Base-by-base conservation (phyloP, 2,888 invertebrate genomes). In the Rutpela maculata region DNA sequence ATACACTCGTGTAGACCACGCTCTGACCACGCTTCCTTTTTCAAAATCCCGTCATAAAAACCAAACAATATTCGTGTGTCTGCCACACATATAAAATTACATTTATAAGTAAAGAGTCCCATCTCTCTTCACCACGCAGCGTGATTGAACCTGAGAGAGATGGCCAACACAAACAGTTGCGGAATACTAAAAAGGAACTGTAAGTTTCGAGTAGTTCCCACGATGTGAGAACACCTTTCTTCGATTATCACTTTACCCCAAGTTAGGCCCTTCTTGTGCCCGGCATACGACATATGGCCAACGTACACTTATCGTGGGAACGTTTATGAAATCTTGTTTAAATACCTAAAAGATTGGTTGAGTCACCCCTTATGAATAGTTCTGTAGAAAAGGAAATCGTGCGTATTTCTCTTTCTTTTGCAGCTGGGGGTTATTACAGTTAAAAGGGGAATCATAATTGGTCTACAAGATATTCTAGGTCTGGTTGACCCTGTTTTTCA, bases 201-300 rank as follows among this genome's bases (percentile, higher is more conserved):
- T 70, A 76, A 75, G 73, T 68, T 77, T 71, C 72, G 71, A 74
- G 60, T 77, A 56, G 75, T 86, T 86, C 86, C 84, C 86, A 86
- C 86, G 86, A 81, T 82, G 74, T 73, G 76, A 74, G 78, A 83
- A 84, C 86, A 86, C 85, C 86, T 86, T 86, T 85, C 85, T 79
- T 84, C 84, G 84, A 84, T 85, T 85, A 85, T 85, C 85, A 80
- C 83, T 82, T 84, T 81, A 81, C 82, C 83, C 84, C 79, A 79
- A 79, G 80, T 76, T 78, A 67, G 74, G 80, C 78, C 83, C 81
- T 82, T 79, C 83, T 84, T 85, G 83, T 84, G 84, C 83, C 75
- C 67, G 83, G 84, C 84, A 83, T 86, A 84, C 87, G 87, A 87
- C 88, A 88, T 88, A 87, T 88, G 88, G 88, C 83, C 82, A 85